Base-by-base conservation (phyloP, 2,888 invertebrate species). In the Drosophila lacicola region DNA sequence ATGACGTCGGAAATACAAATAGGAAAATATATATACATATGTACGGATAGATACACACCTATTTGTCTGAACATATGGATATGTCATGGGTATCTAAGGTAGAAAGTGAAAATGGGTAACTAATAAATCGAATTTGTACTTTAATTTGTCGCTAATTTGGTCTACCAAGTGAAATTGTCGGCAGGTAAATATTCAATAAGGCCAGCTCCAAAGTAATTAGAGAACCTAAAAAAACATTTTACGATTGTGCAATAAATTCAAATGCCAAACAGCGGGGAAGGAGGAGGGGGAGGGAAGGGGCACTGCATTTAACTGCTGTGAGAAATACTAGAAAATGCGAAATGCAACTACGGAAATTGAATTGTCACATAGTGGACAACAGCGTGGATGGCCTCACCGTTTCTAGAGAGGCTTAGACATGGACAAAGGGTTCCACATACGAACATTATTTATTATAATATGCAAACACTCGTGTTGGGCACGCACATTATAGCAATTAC, bases 401-500 rank as follows among this genome's bases (percentile, higher is more conserved):
- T 64, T 80, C 54, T 42, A 39, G 66, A 76, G 60, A 50, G 41
- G 55, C 51, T 73, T 62, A 67, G 70, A 60, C 49, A 55, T 53
- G 64, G 65, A 33, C 62, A 64, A 64, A 77, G 67, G 58, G 67
- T 64, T 45, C 13, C 36, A 36, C 45, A 21, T 45, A 9, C 37
- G 19, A 29, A 19, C 17, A 57, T 45, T 53, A 57, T 46, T 25
- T 56, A 19, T 65, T 65, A 77, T 87, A 84, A 82, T 84, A 76
- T 69, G 68, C 77, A 74, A 85, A 77, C 61, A 66, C 25, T 66
- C 70, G 70, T 50, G 68, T 21, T 57, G 58, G 36, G 73, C 82
- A 87, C 79, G 82, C 79, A 84, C 88, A 87, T 78, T 83, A 64
- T 50, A 73, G 66, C 73, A 71, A 82, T 81, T 87, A 76, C 76